Percentiles rank a stretch among this genome's conserved stretches.
These are phyloP conservation scores for Tenrec ecaudatus DNA, from an alignment of 2,113 vertebrate species.

Conservation along the genomic window DNA sequence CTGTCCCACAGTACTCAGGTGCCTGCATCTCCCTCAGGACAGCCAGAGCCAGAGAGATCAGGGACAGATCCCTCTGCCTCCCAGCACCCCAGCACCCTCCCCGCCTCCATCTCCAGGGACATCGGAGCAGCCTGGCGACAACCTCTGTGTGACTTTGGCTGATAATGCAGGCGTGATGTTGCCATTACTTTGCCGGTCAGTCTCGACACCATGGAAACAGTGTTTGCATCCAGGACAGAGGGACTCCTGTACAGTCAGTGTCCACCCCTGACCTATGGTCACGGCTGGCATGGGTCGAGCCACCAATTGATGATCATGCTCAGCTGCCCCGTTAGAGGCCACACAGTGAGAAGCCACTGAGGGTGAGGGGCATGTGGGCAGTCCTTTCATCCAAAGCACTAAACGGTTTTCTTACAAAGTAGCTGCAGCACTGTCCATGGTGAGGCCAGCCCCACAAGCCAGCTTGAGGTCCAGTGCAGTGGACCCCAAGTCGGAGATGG, in stretches of 20 bases:
- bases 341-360: neutral
- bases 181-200: too few relatives aligned
- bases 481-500: too few relatives aligned
- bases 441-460: too few relatives aligned
- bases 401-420: too few relatives aligned
- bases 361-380: too few relatives aligned
- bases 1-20: too few relatives aligned
- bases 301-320: neutral
- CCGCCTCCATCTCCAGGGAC: neutral
- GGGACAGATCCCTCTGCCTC: too few relatives aligned
- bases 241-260: accelerated
- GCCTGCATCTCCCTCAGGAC: neutral
- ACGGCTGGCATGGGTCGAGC: accelerated
- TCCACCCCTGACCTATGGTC: accelerated
- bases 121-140: too few relatives aligned
- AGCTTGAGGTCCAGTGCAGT: too few relatives aligned
- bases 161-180: accelerated
- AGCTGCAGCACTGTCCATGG: too few relatives aligned
- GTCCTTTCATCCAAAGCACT: too few relatives aligned
- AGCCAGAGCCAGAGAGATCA: accelerated
- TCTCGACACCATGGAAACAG: neutral
- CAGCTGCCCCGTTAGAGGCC: neutral
- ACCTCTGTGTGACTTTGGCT: too few relatives aligned
- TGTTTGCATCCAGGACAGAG: accelerated
- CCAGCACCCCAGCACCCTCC: accelerated